phyloP scores from a whole-genome alignment of 2,888 invertebrate genomes.

The Eurytoma californica region DNA sequence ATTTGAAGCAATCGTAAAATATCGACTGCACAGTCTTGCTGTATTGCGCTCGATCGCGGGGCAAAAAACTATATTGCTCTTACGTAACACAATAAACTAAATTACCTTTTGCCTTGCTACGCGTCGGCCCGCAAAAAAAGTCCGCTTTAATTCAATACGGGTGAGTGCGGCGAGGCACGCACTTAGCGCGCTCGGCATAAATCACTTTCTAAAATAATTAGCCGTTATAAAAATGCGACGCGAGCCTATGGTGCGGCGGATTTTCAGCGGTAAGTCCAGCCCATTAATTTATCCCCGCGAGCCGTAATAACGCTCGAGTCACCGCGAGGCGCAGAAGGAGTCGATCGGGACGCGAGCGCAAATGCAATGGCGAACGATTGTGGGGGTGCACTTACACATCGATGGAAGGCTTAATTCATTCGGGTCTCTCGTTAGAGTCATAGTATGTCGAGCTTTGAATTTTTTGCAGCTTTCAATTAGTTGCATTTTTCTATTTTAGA shows the following conservation, averaged over 20 bases:
- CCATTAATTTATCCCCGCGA: slow-evolving; percentile 29
- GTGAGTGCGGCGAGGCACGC: neutral
- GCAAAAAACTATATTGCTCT: neutral
- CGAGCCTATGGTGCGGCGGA: neutral
- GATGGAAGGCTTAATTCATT: neutral
- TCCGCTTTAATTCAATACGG: neutral
- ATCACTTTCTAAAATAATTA: slow-evolving; percentile 55
- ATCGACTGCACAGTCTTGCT: no score
- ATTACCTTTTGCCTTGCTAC: neutral
- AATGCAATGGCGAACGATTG: neutral
- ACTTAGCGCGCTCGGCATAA: slow-evolving; percentile 32
- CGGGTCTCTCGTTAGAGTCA: no score
- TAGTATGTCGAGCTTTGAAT: no score
- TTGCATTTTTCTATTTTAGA: no score
- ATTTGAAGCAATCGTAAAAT: no score
- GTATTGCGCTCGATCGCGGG: no score
- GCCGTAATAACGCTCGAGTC: slow-evolving; percentile 32
- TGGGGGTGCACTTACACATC: neutral
- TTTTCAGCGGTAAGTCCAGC: neutral
- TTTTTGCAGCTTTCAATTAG: no score
- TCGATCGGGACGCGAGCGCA: slow-evolving; percentile 32
- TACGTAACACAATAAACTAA: neutral
- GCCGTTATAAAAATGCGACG: slow-evolving; percentile 5
- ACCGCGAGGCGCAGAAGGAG: slow-evolving; percentile 30
- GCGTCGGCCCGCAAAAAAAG: neutral